Percentiles rank a stretch among this genome's conserved stretches.
Conservation (phyloP, 2,888 invertebrate genomes). For the Erebia epiphron region DNA sequence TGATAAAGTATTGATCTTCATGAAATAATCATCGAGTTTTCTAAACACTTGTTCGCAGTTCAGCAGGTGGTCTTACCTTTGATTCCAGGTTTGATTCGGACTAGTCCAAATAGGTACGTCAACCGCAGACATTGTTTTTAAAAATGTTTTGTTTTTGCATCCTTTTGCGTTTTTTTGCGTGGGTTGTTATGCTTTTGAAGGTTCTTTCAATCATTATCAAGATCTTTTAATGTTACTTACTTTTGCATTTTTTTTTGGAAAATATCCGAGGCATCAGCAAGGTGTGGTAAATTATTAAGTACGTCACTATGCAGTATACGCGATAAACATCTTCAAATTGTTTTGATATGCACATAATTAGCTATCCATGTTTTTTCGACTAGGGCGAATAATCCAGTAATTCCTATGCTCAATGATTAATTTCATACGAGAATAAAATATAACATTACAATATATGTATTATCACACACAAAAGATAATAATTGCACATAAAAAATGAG, state of each 20-base stretch:
- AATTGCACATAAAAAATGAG: not conserved
- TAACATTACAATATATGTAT: not conserved
- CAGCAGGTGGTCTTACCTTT: slow-evolving; percentile 35
- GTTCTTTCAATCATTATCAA: slow-evolving; percentile 16
- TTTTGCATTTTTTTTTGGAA: slow-evolving; percentile 1
- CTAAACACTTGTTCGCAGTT: not conserved
- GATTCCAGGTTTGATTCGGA: slow-evolving; percentile 22
- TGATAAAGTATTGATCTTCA: no score
- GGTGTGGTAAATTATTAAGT: not conserved
- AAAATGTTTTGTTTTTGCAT: slow-evolving; percentile 27
- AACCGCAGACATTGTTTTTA: slow-evolving; percentile 30
- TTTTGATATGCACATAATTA: not conserved
- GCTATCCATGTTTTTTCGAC: not conserved
- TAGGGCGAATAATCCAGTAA: not conserved
- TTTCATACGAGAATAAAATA: not conserved
- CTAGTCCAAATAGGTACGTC: slow-evolving; percentile 36
- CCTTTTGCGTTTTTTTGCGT: slow-evolving; percentile 18
- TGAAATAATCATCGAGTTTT: not conserved
- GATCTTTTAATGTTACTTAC: slow-evolving; percentile 28
- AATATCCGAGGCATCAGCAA: not conserved
- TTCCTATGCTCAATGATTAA: not conserved
- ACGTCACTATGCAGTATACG: not conserved
- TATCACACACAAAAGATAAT: no score
- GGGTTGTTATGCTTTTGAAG: slow-evolving; percentile 29
- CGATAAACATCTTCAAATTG: not conserved